A percentile compares a stretch with the other conserved stretches of the same genome.
Evolutionary conservation across 2,888 invertebrate species (phyloP).

Genomic region (Liposcelis brunnea): DNA sequence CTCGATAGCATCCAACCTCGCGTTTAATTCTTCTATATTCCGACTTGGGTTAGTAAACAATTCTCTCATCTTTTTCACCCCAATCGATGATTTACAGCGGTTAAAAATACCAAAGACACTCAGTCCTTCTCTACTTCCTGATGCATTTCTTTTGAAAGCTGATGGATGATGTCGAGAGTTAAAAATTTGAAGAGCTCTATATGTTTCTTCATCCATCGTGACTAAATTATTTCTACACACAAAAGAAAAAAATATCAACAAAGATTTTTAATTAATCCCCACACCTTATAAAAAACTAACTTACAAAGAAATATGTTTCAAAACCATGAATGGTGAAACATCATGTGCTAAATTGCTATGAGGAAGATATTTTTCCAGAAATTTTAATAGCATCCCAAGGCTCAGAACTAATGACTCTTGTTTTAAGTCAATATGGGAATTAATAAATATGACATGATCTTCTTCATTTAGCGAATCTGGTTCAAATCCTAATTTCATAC

Average conservation of each 20-base stretch:
- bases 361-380: constrained; percentile 36
- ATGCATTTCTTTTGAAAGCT: constrained; percentile 46
- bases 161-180: constrained; percentile 54
- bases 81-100: constrained; percentile 51
- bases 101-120: constrained; percentile 55
- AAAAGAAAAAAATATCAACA: constrained; percentile 12
- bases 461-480: constrained; percentile 33
- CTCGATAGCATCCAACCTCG: constrained; percentile 49
- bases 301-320: constrained; percentile 35
- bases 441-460: constrained; percentile 38
- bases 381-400: constrained; percentile 51
- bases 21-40: constrained; percentile 37
- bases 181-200: constrained; percentile 61
- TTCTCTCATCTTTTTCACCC: constrained; percentile 44
- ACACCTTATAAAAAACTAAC: constrained; percentile 15
- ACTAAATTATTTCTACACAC: constrained; percentile 44
- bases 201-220: constrained; percentile 51
- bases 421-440: constrained; percentile 43
- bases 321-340: constrained; percentile 32
- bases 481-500: constrained; percentile 35
- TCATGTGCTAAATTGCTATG: constrained; percentile 23
- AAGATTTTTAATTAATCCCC: constrained; percentile 3
- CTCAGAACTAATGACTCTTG: constrained; percentile 46
- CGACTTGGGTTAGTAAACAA: constrained; percentile 37
- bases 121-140: constrained; percentile 45